Conservation (phyloP, 2,888 invertebrate genomes). For the Didymodactylos carnosus region DNA sequence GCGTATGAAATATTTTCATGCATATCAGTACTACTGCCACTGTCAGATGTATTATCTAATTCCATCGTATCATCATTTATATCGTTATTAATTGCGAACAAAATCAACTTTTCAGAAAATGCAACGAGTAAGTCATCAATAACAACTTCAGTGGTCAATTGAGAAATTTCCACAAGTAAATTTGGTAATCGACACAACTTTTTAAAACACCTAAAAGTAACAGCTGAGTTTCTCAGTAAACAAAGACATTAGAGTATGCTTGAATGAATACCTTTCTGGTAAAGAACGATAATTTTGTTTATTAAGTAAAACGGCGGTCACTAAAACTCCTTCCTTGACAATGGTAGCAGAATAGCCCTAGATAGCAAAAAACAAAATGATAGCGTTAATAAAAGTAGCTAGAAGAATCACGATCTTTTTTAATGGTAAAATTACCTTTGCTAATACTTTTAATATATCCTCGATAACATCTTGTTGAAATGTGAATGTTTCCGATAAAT, state of each 20-base stretch:
- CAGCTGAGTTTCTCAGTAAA: too few species aligned
- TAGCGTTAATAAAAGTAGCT: background rate
- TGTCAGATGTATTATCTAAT: too few species aligned
- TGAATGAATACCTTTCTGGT: background rate
- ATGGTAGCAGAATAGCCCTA: background rate
- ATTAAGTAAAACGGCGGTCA: background rate
- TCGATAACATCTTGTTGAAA: slow-evolving; percentile 1
- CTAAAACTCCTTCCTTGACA: background rate
- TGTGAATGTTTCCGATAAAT: slow-evolving; percentile 9
- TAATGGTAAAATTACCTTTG: background rate
- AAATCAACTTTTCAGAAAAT: background rate
- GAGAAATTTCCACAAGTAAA: background rate
- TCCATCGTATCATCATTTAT: background rate
- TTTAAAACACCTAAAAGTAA: background rate
- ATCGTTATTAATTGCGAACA: background rate
- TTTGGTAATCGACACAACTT: background rate
- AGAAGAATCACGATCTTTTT: background rate
- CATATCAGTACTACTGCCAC: too few species aligned
- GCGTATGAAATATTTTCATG: background rate
- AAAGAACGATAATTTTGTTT: background rate
- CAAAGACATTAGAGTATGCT: too few species aligned
- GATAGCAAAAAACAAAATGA: background rate
- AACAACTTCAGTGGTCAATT: background rate
- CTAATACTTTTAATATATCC: background rate
- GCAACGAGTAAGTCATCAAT: background rate